Evolutionary conservation across 2,888 invertebrate genomes (phyloP), one percentile per base, ranked within the genome.

Genomic region (Sarcophaga caerulescens): DNA sequence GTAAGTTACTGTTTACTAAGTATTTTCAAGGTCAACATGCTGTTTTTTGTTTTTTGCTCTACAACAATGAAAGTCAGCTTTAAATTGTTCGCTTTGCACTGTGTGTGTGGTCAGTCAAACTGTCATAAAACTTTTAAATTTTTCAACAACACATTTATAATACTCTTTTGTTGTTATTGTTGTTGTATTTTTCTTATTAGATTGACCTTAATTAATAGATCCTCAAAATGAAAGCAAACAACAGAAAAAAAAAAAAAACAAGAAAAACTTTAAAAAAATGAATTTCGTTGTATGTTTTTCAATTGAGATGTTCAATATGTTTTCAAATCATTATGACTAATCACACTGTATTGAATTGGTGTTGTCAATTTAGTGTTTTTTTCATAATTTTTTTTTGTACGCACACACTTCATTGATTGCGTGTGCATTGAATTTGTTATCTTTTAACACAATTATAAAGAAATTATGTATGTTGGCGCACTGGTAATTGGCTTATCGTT

Each of bases 161-260:
- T 11, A 5, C 47, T 45, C 66, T 35, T 35, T 35, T 1, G n/a
- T n/a, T 6, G 0, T 44, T 23, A 2, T 17, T 21, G 11, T 52
- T 23, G 19, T 74, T 35, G 8, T 44, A 44, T 74, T 69, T 69
- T 59, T 65, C 25, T 83, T 73, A 71, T 77, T 62, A 60, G 73
- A 83, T 83, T 77, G 82, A 68, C 82, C 82, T 77, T 83, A 77
- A 83, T 83, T 83, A 62, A 62, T 71, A 63, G 65, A 66, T 77
- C 76, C 65, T 77, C 47, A 35, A 35, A 35, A 35, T 35, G 8
- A 35, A 35, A 35, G 35, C 35, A n/a, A 44, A n/a, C n/a, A n/a
- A n/a, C n/a, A n/a, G n/a, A n/a, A n/a, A n/a, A n/a, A 19, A 57
- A 47, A 62, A 59, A 71, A n/a, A 59, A 66, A 12, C 17, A 59